Evolutionary conservation across 2,888 invertebrate genomes (phyloP), one percentile per base, ranked within the genome.

Genomic region (Psococerastis gibbosa): DNA sequence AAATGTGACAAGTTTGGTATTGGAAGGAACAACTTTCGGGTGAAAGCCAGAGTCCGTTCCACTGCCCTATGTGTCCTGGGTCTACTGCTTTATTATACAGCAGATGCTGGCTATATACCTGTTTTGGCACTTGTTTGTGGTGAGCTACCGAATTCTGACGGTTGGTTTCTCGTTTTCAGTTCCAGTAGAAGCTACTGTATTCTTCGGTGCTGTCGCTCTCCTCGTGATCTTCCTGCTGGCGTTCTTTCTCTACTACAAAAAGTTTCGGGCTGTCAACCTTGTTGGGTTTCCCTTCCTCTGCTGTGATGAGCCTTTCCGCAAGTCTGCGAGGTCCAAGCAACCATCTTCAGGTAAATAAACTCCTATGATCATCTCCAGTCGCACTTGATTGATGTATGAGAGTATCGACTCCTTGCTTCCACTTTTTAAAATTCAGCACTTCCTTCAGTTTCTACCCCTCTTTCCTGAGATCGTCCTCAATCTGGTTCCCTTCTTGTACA

Each of bases 181-280:
- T 63, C 66, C 76, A 62, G 71, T 76, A 62, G 88, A 88, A 69
- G 82, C 87, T 55, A 80, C 84, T 55, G 84, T 85, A 58, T 79
- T 88, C 60, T 71, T 91, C 60, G 87, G 85, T 56, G 85, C 82
- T 49, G 78, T 88, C 54, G 82, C 79, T 49, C 84, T 81, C 49
- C 77, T 89, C 58, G 77, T 88, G 44, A 76, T 78, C 17, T 67
- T 89, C 47, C 69, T 91, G 52, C 67, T 91, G 54, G 76, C 89
- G 50, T 72, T 89, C 55, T 77, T 88, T 55, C 70, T 91, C 52
- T 91, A 89, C 66, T 84, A 84, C 58, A 78, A 87, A 56, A 77
- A 74, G 61, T 69, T 80, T 62, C 68, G 73, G 56, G 76, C 75
- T 57, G 69, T 68, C 49, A 63, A 68, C 48, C 63, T 68, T 46